A percentile compares a stretch with the other conserved stretches of the same genome.
Conservation (phyloP, 2,888 invertebrate species). For the Calameuta filiformis region DNA sequence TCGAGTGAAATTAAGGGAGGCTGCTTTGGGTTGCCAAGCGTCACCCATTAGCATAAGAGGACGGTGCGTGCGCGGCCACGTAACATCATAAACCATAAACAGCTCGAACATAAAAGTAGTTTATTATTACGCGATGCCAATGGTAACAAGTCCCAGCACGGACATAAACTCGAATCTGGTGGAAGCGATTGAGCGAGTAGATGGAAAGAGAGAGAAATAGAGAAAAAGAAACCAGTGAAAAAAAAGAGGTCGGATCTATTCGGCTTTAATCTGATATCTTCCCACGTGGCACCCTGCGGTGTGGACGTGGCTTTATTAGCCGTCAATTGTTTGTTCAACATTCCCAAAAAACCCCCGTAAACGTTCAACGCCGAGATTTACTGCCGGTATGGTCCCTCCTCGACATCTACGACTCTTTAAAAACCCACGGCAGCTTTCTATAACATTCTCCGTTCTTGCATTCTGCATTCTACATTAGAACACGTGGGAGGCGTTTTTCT, state of each 20-base stretch:
- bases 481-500: conserved; percentile 43
- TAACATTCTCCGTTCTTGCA: conserved; percentile 3
- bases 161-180: conserved; percentile 5
- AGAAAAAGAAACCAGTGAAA: background rate
- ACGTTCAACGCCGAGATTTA: conserved; percentile 60
- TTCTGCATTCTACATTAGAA: background rate
- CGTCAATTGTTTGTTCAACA: conserved; percentile 66
- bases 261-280: conserved; percentile 44
- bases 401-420: conserved; percentile 30
- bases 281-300: conserved; percentile 60
- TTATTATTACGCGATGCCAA: conserved; percentile 14
- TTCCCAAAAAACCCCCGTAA: conserved; percentile 64
- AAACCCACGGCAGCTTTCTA: conserved; percentile 30
- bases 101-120: conserved; percentile 9
- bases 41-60: background rate
- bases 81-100: conserved; percentile 8
- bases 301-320: conserved; percentile 62
- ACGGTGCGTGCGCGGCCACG: background rate
- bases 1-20: background rate
- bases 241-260: conserved; percentile 29
- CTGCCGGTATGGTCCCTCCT: conserved; percentile 37
- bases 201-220: background rate
- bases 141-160: conserved; percentile 18
- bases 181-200: conserved; percentile 1
- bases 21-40: background rate